Conservation (phyloP, 1,140 invertebrate species). For the Eupeodes corollae region DNA sequence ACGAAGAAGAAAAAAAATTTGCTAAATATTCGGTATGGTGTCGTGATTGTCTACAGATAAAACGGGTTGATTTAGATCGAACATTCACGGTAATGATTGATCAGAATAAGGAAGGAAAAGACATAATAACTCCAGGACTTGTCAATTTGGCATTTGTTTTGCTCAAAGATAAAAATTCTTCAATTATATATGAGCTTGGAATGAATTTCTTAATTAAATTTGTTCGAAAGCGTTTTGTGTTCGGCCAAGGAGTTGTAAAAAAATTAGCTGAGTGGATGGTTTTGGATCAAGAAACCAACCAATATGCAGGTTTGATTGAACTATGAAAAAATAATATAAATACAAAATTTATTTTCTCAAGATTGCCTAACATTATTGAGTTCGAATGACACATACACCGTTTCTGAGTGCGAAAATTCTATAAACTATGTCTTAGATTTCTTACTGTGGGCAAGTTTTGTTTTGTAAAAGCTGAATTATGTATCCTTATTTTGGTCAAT, state of each 20-base stretch:
- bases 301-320: constrained; percentile 19
- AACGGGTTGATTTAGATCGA: constrained; percentile 27
- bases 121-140: constrained; percentile 29
- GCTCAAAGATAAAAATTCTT: constrained; percentile 20
- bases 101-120: constrained; percentile 34
- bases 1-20: constrained; percentile 25
- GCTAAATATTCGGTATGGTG: constrained; percentile 29
- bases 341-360: constrained; percentile 4
- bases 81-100: constrained; percentile 29
- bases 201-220: constrained; percentile 30
- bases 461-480: background rate
- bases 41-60: constrained; percentile 26
- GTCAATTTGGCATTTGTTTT: constrained; percentile 25
- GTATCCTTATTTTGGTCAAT: background rate
- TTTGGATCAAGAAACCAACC: constrained; percentile 29
- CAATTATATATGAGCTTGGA: constrained; percentile 20
- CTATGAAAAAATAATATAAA: background rate
- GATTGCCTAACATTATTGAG: constrained; percentile 30
- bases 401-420: constrained; percentile 26
- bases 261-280: constrained; percentile 30
- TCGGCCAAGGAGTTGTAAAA: constrained; percentile 29
- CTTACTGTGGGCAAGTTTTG: constrained; percentile 23
- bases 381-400: constrained; percentile 31
- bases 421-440: constrained; percentile 31
- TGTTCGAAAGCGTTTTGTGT: constrained; percentile 26